Evolutionary conservation across 2,113 vertebrate genomes (phyloP).

Genomic region (Motacilla tschutschensis): DNA sequence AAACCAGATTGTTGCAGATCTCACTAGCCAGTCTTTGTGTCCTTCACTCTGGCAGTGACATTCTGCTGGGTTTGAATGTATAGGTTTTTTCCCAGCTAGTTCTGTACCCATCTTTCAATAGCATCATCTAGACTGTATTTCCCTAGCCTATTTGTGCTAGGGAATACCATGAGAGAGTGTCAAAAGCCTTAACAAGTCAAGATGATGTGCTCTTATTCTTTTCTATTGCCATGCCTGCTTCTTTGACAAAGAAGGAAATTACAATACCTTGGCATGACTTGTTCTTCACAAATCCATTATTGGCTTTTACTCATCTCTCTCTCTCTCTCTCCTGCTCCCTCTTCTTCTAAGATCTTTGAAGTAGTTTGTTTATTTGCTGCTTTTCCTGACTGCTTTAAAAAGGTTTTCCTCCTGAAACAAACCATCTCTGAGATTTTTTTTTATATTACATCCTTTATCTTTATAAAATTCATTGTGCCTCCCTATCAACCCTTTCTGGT

Average conservation of each 20-base stretch:
- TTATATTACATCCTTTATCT: background rate
- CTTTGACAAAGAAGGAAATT: slow-evolving; percentile 42
- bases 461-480: background rate
- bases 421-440: background rate
- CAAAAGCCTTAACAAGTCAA: slow-evolving; percentile 34
- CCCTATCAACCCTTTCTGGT: background rate
- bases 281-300: slow-evolving; percentile 27
- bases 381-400: background rate
- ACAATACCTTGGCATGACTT: background rate
- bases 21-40: background rate
- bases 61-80: background rate
- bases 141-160: background rate
- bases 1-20: background rate
- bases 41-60: background rate
- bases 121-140: background rate
- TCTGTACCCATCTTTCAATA: background rate
- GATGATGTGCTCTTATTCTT: slow-evolving; percentile 5
- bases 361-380: slow-evolving; percentile 22
- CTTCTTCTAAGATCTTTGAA: background rate
- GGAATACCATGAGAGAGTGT: background rate
- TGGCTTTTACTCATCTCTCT: slow-evolving; percentile 25
- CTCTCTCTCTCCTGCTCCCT: background rate
- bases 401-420: background rate
- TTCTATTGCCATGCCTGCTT: background rate
- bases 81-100: background rate